Evolutionary conservation across 2,113 vertebrate species (phyloP).

Genomic region (Cyprinodon tularosa): DNA sequence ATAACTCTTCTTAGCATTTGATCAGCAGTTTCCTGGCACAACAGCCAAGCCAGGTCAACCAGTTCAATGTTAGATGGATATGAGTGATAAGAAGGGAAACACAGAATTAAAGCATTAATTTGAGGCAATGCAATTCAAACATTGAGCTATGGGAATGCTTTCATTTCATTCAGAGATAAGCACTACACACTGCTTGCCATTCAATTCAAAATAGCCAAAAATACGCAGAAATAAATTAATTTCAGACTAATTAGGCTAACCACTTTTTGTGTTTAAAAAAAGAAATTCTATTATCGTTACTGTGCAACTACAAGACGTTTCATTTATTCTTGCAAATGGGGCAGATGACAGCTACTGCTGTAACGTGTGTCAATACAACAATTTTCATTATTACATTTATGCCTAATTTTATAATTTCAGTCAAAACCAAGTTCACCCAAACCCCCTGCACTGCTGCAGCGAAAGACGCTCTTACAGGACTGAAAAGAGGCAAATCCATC

Average conservation of each 20-base stretch:
- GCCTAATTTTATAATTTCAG: slow-evolving; percentile 24
- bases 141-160: slow-evolving; percentile 21
- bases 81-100: slow-evolving; percentile 31
- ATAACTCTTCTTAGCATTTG: slow-evolving; percentile 21
- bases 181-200: slow-evolving; percentile 45
- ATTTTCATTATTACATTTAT: background rate
- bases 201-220: slow-evolving; percentile 24
- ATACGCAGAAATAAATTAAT: slow-evolving; percentile 65
- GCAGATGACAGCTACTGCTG: slow-evolving; percentile 5
- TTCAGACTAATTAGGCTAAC: slow-evolving; percentile 64
- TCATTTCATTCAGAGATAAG: slow-evolving; percentile 25
- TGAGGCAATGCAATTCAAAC: slow-evolving; percentile 6
- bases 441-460: background rate
- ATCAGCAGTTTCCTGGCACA: slow-evolving; percentile 39
- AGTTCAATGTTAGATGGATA: slow-evolving; percentile 60
- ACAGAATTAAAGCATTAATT: slow-evolving; percentile 20
- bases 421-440: slow-evolving; percentile 19
- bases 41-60: slow-evolving; percentile 29
- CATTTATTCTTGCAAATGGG: slow-evolving; percentile 41
- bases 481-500: slow-evolving; percentile 44
- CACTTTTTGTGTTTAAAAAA: slow-evolving; percentile 49
- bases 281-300: slow-evolving; percentile 61
- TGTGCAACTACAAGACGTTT: slow-evolving; percentile 28
- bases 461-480: slow-evolving; percentile 20
- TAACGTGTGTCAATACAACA: background rate